These are phyloP conservation scores for Portevinia maculata DNA, from an alignment of 2,888 invertebrate species.

Conservation along the genomic window DNA sequence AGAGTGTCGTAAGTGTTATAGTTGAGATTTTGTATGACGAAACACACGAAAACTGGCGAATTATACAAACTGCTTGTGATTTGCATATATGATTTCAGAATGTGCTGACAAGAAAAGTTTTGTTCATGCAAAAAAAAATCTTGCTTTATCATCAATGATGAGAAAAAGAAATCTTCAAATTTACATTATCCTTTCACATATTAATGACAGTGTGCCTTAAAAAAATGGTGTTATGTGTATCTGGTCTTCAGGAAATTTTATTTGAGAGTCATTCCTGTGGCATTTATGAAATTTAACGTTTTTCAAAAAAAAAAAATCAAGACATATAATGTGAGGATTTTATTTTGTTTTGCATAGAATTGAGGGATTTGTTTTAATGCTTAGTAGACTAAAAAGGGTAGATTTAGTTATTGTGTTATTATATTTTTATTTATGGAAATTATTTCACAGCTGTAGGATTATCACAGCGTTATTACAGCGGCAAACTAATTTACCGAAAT, in stretches of 20 bases:
- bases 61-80: conserved; percentile 19
- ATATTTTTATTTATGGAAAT: too few species aligned
- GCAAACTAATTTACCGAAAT: too few species aligned
- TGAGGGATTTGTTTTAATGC: too few species aligned
- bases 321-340: too few species aligned
- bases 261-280: background rate
- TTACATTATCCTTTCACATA: background rate
- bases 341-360: too few species aligned
- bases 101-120: conserved; percentile 1
- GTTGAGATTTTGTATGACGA: conserved; percentile 23
- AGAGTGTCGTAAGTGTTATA: conserved; percentile 33
- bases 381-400: too few species aligned
- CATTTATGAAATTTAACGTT: background rate
- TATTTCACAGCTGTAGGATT: too few species aligned
- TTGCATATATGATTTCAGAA: conserved; percentile 30
- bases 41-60: conserved; percentile 1
- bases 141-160: background rate
- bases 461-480: too few species aligned
- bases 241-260: background rate
- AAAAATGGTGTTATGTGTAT: background rate
- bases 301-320: too few species aligned
- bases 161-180: background rate
- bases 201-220: background rate
- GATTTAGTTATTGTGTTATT: too few species aligned
- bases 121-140: background rate